Conservation (phyloP, 2,113 vertebrate genomes). For the Eleginops maclovinus region DNA sequence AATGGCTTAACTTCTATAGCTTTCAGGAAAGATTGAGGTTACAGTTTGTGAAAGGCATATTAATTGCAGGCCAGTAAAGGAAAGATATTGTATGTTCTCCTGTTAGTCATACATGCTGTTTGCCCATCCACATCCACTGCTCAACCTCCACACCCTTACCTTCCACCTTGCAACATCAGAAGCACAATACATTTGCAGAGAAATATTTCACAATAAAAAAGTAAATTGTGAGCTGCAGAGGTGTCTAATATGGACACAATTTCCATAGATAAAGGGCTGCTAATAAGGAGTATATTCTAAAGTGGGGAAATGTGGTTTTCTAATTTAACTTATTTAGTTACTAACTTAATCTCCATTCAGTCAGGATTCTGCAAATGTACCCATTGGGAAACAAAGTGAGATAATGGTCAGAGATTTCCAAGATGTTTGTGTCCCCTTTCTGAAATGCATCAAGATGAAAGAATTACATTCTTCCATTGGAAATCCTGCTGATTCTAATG, state of each 20-base stretch:
- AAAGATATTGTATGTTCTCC: background rate
- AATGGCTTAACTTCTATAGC: background rate
- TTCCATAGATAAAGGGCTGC: background rate
- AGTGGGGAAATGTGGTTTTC: too few species aligned
- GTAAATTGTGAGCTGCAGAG: too few species aligned
- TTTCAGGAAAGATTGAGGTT: background rate
- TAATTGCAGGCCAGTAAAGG: background rate
- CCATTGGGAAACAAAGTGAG: background rate
- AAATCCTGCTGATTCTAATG: slow-evolving; percentile 32
- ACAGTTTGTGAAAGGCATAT: background rate
- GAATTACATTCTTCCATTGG: background rate
- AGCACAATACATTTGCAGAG: background rate
- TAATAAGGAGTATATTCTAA: too few species aligned
- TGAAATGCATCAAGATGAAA: background rate
- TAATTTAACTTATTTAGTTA: too few species aligned
- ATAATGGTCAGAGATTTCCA: background rate
- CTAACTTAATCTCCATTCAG: background rate
- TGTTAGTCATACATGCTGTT: background rate
- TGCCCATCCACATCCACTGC: too few species aligned
- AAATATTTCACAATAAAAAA: too few species aligned
- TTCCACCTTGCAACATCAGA: background rate
- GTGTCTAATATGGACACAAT: background rate
- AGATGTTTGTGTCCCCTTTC: background rate
- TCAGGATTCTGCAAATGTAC: background rate
- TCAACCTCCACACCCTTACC: background rate